Conservation (phyloP, 2,113 vertebrate genomes). For the Corythoichthys haematopterus region DNA sequence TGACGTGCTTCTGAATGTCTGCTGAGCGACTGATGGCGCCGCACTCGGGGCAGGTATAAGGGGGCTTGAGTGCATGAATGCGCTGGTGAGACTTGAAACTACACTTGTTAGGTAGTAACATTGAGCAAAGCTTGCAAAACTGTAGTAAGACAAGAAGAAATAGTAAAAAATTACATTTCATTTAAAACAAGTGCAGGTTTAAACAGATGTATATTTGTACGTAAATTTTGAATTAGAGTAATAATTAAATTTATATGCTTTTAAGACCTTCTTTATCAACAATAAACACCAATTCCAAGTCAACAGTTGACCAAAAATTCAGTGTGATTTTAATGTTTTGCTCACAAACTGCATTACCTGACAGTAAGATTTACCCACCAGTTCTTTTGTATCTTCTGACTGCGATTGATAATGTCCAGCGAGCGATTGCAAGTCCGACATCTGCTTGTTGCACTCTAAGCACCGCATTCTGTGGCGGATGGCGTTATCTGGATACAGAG, state of each 20-base stretch:
- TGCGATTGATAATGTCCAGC: conserved; percentile 90
- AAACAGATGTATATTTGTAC: background rate
- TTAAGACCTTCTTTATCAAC: no score
- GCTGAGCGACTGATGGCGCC: conserved; percentile 83
- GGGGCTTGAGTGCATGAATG: conserved; percentile 89
- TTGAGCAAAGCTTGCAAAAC: conserved; percentile 88
- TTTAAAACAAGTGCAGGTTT: background rate
- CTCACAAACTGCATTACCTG: background rate
- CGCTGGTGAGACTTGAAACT: conserved; percentile 89
- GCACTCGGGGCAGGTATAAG: conserved; percentile 92
- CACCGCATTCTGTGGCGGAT: conserved; percentile 82
- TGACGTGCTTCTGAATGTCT: conserved; percentile 94
- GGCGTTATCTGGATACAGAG: conserved; percentile 81
- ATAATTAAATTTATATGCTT: no score
- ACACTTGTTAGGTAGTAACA: conserved; percentile 94
- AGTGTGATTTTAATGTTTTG: background rate
- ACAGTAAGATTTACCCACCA: conserved; percentile 75
- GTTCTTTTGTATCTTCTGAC: conserved; percentile 80
- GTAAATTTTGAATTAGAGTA: background rate
- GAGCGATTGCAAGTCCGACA: conserved; percentile 80
- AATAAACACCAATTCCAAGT: no score
- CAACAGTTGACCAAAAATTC: background rate
- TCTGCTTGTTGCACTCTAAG: conserved; percentile 88
- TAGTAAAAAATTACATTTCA: background rate
- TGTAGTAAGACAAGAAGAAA: conserved; percentile 46